Conservation (phyloP, 2,797 vertebrate species). For the Coendou prehensilis region DNA sequence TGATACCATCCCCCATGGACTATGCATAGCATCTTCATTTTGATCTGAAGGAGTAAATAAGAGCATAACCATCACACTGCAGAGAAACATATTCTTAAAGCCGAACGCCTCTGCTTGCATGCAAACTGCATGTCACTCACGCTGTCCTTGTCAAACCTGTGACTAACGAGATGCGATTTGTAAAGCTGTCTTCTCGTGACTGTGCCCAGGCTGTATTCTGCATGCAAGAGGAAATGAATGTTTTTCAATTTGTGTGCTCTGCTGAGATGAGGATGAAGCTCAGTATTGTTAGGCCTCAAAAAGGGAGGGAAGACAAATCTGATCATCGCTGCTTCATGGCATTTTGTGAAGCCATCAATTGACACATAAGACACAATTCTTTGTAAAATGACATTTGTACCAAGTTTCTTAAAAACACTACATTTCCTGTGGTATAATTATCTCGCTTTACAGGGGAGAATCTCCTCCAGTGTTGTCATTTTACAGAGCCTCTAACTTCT, state of each 20-base stretch:
- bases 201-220: neutral
- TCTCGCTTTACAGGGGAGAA: neutral
- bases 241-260: conserved; percentile 25
- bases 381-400: conserved; percentile 29
- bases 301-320: neutral
- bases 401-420: neutral
- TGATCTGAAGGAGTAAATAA: neutral
- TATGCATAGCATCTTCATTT: neutral
- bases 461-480: neutral
- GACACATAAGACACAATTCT: neutral
- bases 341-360: neutral
- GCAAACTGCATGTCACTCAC: conserved; percentile 53
- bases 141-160: conserved; percentile 33
- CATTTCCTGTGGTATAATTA: neutral
- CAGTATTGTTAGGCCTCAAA: neutral
- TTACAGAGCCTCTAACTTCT: conserved; percentile 43
- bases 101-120: conserved; percentile 37
- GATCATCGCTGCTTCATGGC: neutral
- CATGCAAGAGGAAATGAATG: neutral
- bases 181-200: neutral
- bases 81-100: conserved; percentile 47
- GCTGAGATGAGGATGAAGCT: conserved; percentile 49
- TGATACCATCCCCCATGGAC: neutral
- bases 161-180: neutral
- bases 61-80: neutral